Evolutionary conservation across 2,888 invertebrate species (phyloP), one percentile per base, ranked within the genome.

Genomic region (Latrodectus hesperus): DNA sequence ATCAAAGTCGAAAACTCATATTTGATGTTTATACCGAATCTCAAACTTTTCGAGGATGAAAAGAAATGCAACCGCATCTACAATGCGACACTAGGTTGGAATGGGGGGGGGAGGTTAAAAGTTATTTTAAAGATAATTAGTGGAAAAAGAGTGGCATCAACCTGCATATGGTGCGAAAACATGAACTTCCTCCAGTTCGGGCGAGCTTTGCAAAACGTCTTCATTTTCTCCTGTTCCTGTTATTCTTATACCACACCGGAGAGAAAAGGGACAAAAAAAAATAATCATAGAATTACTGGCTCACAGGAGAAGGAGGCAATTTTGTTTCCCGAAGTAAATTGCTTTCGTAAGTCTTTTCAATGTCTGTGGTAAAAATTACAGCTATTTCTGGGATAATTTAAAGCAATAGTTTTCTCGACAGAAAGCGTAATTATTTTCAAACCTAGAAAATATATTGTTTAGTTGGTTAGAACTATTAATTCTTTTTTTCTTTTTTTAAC

Each of bases 51-150:
- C 38, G 38, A 38, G 4, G 4, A 38, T 38, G 38, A 38, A 38
- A 38, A 38, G 38, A 38, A 38, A 38, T 38, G 1, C 38, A 38
- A 38, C 38, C 38, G 38, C 38, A 38, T 38, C 38, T 38, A 38
- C 38, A 38, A 38, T 38, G 38, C 38, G 38, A 38, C 38, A 38
- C 38, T 38, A 6, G 6, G 5, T 38, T 6, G 38, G 38, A 38
- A 38, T 1, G 38, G 38, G 38, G 38, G 4, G 1, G 38, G 38
- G 4, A 0, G 38, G 4, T 38, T 60, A 71, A n/a, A 70, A 60
- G 71, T 55, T 55, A 70, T 79, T 79, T 71, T 70, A 55, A 71
- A 71, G 79, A 55, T 60, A 79, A 79, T 79, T 79, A 79, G 77
- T 52, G 77, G 51, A 12, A 49, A 38, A 60, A 38, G 6, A 51